Evolutionary conservation across 1,140 invertebrate species (phyloP).

Genomic region (Megalopta genalis): DNA sequence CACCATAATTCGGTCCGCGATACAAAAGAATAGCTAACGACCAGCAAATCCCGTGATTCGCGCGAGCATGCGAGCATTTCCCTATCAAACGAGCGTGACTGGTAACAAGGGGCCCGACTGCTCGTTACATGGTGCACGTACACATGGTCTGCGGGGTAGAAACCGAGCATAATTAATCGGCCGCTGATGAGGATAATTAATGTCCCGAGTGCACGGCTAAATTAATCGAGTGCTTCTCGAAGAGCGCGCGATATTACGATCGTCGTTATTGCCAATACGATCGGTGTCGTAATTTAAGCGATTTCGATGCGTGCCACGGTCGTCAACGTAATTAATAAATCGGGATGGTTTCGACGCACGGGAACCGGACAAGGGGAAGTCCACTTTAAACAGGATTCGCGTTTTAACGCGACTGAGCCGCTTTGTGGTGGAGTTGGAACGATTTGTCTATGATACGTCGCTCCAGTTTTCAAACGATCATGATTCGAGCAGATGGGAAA

Average conservation of each 20-base stretch:
- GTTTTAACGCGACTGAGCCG: too few relatives aligned
- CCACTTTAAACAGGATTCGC: too few relatives aligned
- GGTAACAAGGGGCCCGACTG: constrained; percentile 4
- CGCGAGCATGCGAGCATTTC: neutral
- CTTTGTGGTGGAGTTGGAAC: too few relatives aligned
- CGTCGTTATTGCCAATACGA: constrained; percentile 14
- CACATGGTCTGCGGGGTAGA: neutral
- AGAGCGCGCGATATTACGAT: constrained; percentile 12
- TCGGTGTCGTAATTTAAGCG: constrained; percentile 23
- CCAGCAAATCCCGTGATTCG: neutral
- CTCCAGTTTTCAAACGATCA: too few relatives aligned
- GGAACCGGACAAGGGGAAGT: too few relatives aligned
- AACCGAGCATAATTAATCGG: constrained; percentile 39
- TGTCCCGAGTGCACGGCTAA: constrained; percentile 53
- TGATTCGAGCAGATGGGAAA: too few relatives aligned
- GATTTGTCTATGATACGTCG: too few relatives aligned
- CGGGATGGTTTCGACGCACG: neutral
- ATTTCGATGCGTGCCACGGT: neutral
- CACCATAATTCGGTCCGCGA: neutral
- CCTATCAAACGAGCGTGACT: constrained; percentile 10
- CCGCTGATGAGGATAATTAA: constrained; percentile 61
- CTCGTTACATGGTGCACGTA: constrained; percentile 4
- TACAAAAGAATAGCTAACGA: neutral
- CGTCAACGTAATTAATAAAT: constrained; percentile 18
- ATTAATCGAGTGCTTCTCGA: constrained; percentile 58